Evolutionary conservation across 2,888 invertebrate genomes (phyloP).

Genomic region (Dryocosmus kuriphilus): DNA sequence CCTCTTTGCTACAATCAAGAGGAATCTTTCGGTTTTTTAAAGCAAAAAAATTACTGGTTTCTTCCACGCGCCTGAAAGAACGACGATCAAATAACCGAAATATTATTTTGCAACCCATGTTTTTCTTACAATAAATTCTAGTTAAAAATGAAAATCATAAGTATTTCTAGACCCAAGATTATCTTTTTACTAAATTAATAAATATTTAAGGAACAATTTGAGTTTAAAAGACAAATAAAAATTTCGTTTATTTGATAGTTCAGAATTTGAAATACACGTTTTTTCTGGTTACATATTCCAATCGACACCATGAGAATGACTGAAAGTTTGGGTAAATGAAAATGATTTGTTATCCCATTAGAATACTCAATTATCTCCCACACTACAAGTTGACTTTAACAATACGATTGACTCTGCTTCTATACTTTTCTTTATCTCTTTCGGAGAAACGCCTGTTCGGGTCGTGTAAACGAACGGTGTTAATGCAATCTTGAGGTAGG

Average conservation of each 20-base stretch:
- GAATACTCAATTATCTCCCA: conserved; percentile 17
- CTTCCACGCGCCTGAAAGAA: too few species aligned
- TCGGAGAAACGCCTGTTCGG: conserved; percentile 50
- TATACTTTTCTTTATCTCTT: conserved; percentile 45
- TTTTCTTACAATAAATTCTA: too few species aligned
- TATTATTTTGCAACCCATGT: too few species aligned
- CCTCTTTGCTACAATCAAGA: too few species aligned
- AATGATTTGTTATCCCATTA: conserved; percentile 1
- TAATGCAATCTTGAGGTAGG: conserved; percentile 68
- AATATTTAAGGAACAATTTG: not conserved
- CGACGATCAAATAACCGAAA: too few species aligned
- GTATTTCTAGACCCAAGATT: not conserved
- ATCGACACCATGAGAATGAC: not conserved
- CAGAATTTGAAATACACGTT: not conserved
- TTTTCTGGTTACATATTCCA: not conserved
- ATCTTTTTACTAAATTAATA: not conserved
- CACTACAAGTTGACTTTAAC: conserved; percentile 46
- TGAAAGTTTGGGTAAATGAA: not conserved
- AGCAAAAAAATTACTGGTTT: too few species aligned
- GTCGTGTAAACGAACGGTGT: conserved; percentile 57
- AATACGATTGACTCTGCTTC: conserved; percentile 51
- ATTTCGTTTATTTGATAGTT: not conserved
- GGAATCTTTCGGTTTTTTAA: too few species aligned
- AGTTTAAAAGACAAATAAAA: not conserved
- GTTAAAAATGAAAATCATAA: too few species aligned